Conservation (phyloP, 2,113 vertebrate genomes). For the Gymnorhina tibicen region DNA sequence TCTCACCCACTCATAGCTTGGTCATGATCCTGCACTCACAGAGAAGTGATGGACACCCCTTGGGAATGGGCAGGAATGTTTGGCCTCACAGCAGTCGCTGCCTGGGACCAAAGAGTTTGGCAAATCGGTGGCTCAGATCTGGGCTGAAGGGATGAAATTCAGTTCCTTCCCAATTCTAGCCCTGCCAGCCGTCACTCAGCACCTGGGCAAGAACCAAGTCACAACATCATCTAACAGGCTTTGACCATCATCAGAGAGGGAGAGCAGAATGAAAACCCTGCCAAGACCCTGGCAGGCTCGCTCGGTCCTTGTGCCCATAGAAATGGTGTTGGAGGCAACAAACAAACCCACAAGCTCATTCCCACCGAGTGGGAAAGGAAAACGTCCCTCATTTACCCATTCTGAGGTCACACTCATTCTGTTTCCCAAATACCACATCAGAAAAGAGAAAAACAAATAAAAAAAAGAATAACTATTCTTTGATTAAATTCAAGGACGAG, state of each 20-base stretch:
- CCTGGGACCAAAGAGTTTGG: not conserved
- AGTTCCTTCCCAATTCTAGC: not conserved
- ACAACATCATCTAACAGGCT: not conserved
- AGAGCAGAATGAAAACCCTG: not conserved
- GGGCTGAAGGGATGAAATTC: not conserved
- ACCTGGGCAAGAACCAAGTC: not conserved
- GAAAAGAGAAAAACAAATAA: not conserved
- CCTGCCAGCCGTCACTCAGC: not conserved
- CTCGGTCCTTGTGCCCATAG: not conserved
- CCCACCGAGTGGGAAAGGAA: not conserved
- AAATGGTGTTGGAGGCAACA: not conserved
- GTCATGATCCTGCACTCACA: fast-evolving
- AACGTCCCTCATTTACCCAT: not conserved
- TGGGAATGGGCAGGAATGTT: not conserved
- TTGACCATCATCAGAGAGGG: not conserved
- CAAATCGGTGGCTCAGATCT: not conserved
- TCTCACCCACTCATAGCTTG: not conserved
- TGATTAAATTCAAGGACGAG: not conserved
- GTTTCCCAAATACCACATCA: not conserved
- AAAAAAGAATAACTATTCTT: not conserved
- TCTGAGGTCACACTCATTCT: not conserved
- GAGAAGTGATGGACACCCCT: not conserved
- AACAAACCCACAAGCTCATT: not conserved
- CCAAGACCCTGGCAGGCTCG: not conserved
- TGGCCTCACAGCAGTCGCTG: not conserved